phyloP scores from a whole-genome alignment of 2,888 invertebrate genomes.

The Acrobasis suavella region DNA sequence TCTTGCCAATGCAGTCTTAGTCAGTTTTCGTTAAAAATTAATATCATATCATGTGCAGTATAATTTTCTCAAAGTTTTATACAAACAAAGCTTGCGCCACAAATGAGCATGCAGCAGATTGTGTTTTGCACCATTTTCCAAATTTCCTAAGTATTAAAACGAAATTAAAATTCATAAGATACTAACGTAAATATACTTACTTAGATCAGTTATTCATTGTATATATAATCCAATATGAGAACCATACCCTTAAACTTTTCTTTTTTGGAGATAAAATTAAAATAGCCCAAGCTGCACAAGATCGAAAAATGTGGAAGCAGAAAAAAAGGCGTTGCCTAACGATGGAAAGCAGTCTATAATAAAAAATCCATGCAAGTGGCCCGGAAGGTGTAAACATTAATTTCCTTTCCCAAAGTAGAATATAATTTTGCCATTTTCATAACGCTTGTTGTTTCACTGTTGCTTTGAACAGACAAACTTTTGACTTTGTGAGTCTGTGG shows the following conservation, averaged over 20 bases:
- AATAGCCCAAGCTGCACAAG: too few species aligned
- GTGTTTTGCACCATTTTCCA: background rate
- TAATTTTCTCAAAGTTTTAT: slow-evolving; percentile 20
- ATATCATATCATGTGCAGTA: slow-evolving; percentile 2
- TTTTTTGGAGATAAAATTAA: too few species aligned
- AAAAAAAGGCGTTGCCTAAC: too few species aligned
- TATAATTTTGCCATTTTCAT: slow-evolving; percentile 10
- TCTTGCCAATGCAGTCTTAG: too few species aligned
- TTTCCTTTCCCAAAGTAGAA: background rate
- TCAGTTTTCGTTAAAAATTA: background rate
- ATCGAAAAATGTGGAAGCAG: too few species aligned
- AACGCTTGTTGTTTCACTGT: slow-evolving; percentile 6
- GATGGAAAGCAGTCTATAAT: background rate
- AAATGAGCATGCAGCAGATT: slow-evolving; percentile 2
- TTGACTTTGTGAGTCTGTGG: slow-evolving; percentile 9
- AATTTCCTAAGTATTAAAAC: background rate
- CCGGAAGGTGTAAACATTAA: background rate
- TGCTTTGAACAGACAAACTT: slow-evolving; percentile 5
- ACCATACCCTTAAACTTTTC: too few species aligned
- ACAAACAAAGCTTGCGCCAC: slow-evolving; percentile 3
- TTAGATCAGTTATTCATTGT: too few species aligned
- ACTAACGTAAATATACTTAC: too few species aligned
- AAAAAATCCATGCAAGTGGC: background rate
- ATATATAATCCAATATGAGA: too few species aligned
- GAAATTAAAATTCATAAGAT: too few species aligned